These are phyloP conservation scores for Phengaris alcon DNA, from an alignment of 2,888 invertebrate species.

Conservation along the genomic window DNA sequence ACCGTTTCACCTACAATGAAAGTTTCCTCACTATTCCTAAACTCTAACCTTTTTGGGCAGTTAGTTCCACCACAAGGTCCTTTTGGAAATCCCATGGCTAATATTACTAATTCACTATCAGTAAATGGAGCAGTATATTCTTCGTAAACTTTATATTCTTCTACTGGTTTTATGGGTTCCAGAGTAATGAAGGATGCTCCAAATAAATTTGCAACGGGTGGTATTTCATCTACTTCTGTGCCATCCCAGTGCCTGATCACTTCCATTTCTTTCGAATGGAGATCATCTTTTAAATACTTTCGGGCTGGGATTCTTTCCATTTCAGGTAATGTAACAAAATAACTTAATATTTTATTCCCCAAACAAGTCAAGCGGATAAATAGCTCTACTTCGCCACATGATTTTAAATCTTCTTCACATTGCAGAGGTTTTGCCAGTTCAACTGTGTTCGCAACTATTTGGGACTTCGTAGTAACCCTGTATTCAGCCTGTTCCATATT, in stretches of 20 bases:
- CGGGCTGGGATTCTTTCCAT: conserved; percentile 71
- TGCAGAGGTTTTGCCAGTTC: conserved; percentile 57
- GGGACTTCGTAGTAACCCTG: conserved; percentile 57
- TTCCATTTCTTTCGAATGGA: conserved; percentile 67
- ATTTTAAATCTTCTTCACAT: conserved; percentile 69
- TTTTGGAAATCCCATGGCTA: conserved; percentile 75
- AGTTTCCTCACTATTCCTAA: conserved; percentile 68
- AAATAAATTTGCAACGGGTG: conserved; percentile 68
- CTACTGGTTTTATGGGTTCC: conserved; percentile 59
- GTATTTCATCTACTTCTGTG: conserved; percentile 61
- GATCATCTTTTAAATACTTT: conserved; percentile 65
- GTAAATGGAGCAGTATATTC: conserved; percentile 69
- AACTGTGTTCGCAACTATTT: conserved; percentile 67
- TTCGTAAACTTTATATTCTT: conserved; percentile 56
- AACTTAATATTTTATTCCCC: conserved; percentile 63
- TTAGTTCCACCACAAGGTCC: conserved; percentile 75
- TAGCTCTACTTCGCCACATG: conserved; percentile 68
- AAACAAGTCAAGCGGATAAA: conserved; percentile 63
- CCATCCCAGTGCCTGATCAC: conserved; percentile 73
- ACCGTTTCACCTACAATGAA: conserved; percentile 64
- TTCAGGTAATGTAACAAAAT: conserved; percentile 66
- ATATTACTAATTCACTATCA: conserved; percentile 61
- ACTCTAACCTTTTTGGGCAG: conserved; percentile 69
- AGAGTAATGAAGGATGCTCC: conserved; percentile 67
- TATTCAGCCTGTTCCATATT: conserved; percentile 66